Evolutionary conservation across 2,888 invertebrate genomes (phyloP), one percentile per base, ranked within the genome.

Genomic region (Agriopis aurantiaria): DNA sequence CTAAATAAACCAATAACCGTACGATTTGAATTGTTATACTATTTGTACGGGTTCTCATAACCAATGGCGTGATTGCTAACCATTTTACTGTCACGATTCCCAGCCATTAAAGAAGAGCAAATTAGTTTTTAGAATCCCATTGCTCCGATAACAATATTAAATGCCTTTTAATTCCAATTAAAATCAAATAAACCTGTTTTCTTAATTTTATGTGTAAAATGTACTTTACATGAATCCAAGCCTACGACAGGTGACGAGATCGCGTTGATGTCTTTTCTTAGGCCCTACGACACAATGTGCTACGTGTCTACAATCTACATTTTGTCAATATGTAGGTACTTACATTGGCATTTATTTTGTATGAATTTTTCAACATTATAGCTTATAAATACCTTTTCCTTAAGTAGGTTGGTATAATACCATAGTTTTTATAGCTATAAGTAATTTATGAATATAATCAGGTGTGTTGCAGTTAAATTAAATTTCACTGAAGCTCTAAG

Each of bases 221-320:
- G 17, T 23, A 23, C 43, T 8, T 41, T 8, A 2, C 10, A 57
- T 58, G 5, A 57, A 57, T 43, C 4, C 14, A 57, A 51, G 51
- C 33, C 17, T 33, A 63, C 17, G 8, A 8, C 6, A 53, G 48
- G 14, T 23, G 60, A 60, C 1, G 23, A 12, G 33, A 10, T 46
- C 80, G 78, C 91, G 91, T 91, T 91, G 90, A 92, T 82, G 87
- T 91, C 91, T 92, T 91, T 91, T 89, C 82, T 86, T 81, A 80
- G 83, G 74, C 76, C 74, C 77, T 69, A 58, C 33, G 11, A 46
- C 33, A 58, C 41, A 40, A 9, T 40, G 48, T n/a, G 62, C 52
- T 52, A 52, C 51, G 43, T 0, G 1, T 49, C 3, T 14, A 14
- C 14, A 6, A 6, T 14, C 7, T 49, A 14, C 8, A 14, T 6